These are phyloP conservation scores for Ellobius talpinus DNA, from an alignment of 2,113 vertebrate genomes.

Conservation along the genomic window DNA sequence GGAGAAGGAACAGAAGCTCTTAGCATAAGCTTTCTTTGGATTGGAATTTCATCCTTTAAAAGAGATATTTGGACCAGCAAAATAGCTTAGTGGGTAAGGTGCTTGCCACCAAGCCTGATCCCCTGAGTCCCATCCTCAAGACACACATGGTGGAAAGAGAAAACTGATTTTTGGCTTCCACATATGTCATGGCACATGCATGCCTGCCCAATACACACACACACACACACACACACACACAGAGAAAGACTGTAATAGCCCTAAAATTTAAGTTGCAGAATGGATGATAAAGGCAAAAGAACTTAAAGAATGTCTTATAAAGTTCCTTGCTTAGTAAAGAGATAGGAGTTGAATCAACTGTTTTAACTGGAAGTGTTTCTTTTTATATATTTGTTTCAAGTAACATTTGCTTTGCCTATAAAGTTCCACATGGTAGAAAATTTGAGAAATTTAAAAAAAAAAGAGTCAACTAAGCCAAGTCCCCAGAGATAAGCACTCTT, in stretches of 20 bases:
- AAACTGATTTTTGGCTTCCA: background rate
- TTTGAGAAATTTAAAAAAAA: slow-evolving; percentile 45
- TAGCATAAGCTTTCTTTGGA: background rate
- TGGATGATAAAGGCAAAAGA: slow-evolving; percentile 10
- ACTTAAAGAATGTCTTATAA: slow-evolving; percentile 12
- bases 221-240: background rate
- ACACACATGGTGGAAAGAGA: background rate
- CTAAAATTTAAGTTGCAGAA: slow-evolving; percentile 23
- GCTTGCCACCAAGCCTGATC: background rate
- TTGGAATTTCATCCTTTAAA: slow-evolving; percentile 56
- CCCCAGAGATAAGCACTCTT: slow-evolving; percentile 30
- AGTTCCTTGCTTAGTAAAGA: slow-evolving; percentile 48
- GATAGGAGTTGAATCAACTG: background rate
- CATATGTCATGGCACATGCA: background rate
- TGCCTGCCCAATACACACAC: background rate
- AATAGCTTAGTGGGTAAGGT: background rate
- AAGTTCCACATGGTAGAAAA: slow-evolving; percentile 32
- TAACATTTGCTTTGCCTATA: slow-evolving; percentile 25
- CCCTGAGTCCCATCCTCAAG: too few relatives aligned
- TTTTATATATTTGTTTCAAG: background rate
- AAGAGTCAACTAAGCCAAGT: slow-evolving; percentile 22
- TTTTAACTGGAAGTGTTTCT: slow-evolving; percentile 51
- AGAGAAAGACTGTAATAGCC: background rate
- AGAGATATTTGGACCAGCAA: background rate
- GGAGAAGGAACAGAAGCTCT: background rate